Evolutionary conservation across 2,888 invertebrate genomes (phyloP), one percentile per base, ranked within the genome.

Genomic region (Merodon equestris): DNA sequence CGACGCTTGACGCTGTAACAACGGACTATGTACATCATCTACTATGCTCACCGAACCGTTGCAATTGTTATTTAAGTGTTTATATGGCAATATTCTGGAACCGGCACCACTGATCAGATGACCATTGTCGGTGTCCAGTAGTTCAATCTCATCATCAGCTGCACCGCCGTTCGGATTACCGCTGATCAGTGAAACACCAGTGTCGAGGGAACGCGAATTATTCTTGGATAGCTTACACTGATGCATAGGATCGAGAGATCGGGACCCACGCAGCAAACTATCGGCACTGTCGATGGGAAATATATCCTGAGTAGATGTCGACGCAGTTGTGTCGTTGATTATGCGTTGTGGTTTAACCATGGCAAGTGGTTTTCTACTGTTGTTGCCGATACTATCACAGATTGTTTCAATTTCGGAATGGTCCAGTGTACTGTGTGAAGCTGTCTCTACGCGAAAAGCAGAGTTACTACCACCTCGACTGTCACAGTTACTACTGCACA

Each of bases 241-340:
- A 45, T 86, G 93, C 84, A 94, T 90, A 1, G 91, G 91, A 85
- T 94, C 93, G 74, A 94, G 87, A 0, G 93, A 93, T 79, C 91
- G 91, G 0, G 93, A 92, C 84, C 92, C 93, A 17, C 92, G 89
- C 75, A 93, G 83, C 67, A 85, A 51, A 53, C 82, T 82, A 45
- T 84, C 82, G 27, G 68, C 66, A 56, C 83, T 82, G 15, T 76
- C 81, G 34, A 61, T 73, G 56, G 83, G 75, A 50, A 81, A 82
- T 45, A 83, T 83, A 75, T 85, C 84, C 72, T 86, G 84, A 63
- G 84, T 83, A 60, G 85, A 85, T 47, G 83, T 76, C 53, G 85
- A 83, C 44, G 82, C 68, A 27, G 81, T 82, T 61, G 84, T 91
- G 27, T 27, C 27, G 47, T 91, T 91, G 12, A 92, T 86, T 4